These are phyloP conservation scores for Holacanthus passer DNA, from an alignment of 2,113 vertebrate genomes.

Conservation along the genomic window DNA sequence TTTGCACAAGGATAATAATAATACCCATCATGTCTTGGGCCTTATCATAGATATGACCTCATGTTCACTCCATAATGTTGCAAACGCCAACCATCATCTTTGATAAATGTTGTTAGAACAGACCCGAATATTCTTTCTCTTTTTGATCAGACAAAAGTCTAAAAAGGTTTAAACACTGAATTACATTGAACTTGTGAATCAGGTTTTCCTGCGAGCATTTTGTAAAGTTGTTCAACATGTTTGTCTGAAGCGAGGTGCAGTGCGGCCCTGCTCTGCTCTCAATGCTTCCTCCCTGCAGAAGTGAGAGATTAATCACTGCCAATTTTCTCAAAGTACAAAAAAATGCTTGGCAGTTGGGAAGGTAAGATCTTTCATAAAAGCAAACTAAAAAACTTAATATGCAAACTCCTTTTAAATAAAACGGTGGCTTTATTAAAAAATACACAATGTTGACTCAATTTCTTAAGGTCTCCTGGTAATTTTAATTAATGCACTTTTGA, in stretches of 20 bases:
- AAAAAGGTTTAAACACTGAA: neutral
- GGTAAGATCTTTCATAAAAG: neutral
- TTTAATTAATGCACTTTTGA: conserved; percentile 44
- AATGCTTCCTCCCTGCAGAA: neutral
- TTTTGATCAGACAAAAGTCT: neutral
- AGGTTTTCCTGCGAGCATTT: neutral
- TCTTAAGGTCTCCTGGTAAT: conserved; percentile 13
- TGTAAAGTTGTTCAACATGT: neutral
- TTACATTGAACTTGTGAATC: neutral
- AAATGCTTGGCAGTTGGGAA: neutral
- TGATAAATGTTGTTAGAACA: neutral
- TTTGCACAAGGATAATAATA: neutral
- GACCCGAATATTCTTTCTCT: neutral
- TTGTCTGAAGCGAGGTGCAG: neutral
- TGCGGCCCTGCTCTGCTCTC: neutral
- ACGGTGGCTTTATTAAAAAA: neutral
- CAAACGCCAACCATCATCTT: neutral
- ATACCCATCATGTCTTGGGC: neutral
- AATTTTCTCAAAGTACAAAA: neutral
- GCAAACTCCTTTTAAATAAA: neutral
- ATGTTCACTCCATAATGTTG: neutral
- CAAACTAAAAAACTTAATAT: neutral
- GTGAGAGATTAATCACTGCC: neutral
- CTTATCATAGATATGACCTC: neutral
- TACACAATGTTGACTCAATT: neutral